Evolutionary conservation across 2,113 vertebrate genomes (phyloP), one percentile per base, ranked within the genome.

Genomic region (Corythaeola cristata): DNA sequence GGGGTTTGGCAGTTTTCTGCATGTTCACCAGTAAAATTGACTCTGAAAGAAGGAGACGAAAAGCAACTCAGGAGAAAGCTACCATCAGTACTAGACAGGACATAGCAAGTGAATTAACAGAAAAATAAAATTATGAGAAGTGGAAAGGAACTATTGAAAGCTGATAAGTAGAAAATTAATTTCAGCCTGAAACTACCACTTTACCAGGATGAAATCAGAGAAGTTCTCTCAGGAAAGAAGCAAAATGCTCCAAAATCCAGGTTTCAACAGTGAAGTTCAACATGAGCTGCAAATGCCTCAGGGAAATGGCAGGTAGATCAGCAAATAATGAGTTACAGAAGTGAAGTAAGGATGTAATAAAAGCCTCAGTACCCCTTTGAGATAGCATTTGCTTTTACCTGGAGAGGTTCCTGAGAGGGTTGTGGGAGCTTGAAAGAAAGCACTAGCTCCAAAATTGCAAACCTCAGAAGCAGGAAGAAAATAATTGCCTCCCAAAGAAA

Each of bases 401-500:
- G 93, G 87, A 91, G 89, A 95, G 37, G 67, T 79, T 95, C 67
- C 77, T 96, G 47, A 59, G 76, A 92, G 95, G 18, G 80, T 41
- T 96, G 66, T 75, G 62, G 69, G 74, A 96, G 94, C 91, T 88
- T 95, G 81, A 88, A 95, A 95, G 86, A 96, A 96, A 92, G 91
- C 89, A 74, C 53, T 56, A 85, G n/a, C 71, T 96, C 74, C 77
- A 94, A 96, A 95, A 95, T 55, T 95, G 89, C 89, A 91, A 81
- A 78, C 87, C 82, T 91, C 82, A 94, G 93, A 96, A 96, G 93
- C 75, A 86, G 93, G 89, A 96, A 95, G 89, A 94, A 94, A 96
- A 94, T 95, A 97, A 95, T 93, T 97, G 88, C 89, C 81, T 97
- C 93, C 95, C 91, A 84, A 88, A 90, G 93, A 96, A 97, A 77